Percentiles rank a stretch among this genome's conserved stretches.
Conservation (phyloP, 2,888 invertebrate genomes). For the Hemithea aestivaria region DNA sequence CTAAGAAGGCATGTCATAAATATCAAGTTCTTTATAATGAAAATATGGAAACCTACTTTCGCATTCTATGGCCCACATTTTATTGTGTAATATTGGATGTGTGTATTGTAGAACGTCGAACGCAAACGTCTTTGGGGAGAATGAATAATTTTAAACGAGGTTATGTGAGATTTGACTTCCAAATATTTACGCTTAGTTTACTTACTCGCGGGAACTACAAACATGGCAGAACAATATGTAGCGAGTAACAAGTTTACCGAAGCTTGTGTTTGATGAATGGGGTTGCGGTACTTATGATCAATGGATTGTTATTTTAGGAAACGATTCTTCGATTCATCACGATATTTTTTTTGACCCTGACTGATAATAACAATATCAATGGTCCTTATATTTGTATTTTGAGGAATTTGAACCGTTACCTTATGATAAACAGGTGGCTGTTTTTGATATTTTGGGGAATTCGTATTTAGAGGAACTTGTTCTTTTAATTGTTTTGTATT, state of each 20-base stretch:
- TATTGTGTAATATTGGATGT: conserved; percentile 5
- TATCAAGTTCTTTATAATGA: conserved; percentile 43
- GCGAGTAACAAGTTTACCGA: conserved; percentile 3
- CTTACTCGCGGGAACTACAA: neutral
- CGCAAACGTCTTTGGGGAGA: conserved; percentile 3
- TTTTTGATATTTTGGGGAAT: too few species aligned
- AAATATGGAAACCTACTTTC: conserved; percentile 34
- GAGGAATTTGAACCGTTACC: too few species aligned
- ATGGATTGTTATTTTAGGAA: conserved; percentile 9
- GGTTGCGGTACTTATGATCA: conserved; percentile 2
- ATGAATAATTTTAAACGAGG: conserved; percentile 8
- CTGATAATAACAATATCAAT: conserved; percentile 6
- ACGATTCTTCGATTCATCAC: conserved; percentile 8
- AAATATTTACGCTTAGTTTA: conserved; percentile 3
- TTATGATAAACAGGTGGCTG: too few species aligned
- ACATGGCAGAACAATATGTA: conserved; percentile 3
- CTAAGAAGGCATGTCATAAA: conserved; percentile 39
- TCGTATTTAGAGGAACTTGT: too few species aligned
- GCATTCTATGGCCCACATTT: conserved; percentile 19
- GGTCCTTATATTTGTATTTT: conserved; percentile 4
- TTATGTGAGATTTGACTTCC: conserved; percentile 6
- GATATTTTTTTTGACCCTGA: conserved; percentile 7
- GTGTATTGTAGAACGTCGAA: neutral
- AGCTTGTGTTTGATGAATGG: conserved; percentile 1
- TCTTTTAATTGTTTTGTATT: too few species aligned